Percentiles rank a stretch among this genome's conserved stretches.
phyloP scores from a whole-genome alignment of 2,113 vertebrate species.

The Anseranas semipalmata region DNA sequence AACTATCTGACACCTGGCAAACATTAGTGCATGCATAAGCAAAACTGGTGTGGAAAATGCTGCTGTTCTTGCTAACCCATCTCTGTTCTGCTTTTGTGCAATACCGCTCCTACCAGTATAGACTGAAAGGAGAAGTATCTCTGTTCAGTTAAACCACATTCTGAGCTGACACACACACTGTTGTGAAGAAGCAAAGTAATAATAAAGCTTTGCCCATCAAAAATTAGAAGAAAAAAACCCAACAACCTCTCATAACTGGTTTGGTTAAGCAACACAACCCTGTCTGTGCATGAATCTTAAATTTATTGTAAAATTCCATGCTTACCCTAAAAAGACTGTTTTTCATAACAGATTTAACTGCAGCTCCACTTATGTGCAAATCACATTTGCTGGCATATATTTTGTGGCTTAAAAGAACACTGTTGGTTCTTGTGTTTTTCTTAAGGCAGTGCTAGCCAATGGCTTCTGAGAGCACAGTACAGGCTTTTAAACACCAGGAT shows the following conservation, averaged over 20 bases:
- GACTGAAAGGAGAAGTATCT: slow-evolving; percentile 4
- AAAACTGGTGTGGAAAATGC: neutral
- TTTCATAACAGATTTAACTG: slow-evolving; percentile 7
- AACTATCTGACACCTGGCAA: neutral
- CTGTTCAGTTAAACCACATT: slow-evolving; percentile 10
- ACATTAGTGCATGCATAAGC: neutral
- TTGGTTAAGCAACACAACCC: neutral
- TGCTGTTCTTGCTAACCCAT: neutral
- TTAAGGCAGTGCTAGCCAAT: neutral
- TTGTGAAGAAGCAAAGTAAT: neutral
- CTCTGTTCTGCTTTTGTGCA: neutral
- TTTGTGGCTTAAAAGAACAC: slow-evolving; percentile 17
- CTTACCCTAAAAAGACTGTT: neutral
- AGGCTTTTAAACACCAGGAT: neutral
- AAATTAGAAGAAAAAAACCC: neutral
- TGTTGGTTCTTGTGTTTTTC: neutral
- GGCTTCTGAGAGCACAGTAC: neutral
- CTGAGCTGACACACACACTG: neutral
- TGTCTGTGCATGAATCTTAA: neutral
- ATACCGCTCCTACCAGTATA: neutral
- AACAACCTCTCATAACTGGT: neutral
- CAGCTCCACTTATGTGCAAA: neutral
- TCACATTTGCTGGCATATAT: neutral
- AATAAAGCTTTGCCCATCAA: neutral
- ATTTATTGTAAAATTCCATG: neutral